Conservation (phyloP, 2,888 invertebrate species). For the Epiblema foenella region DNA sequence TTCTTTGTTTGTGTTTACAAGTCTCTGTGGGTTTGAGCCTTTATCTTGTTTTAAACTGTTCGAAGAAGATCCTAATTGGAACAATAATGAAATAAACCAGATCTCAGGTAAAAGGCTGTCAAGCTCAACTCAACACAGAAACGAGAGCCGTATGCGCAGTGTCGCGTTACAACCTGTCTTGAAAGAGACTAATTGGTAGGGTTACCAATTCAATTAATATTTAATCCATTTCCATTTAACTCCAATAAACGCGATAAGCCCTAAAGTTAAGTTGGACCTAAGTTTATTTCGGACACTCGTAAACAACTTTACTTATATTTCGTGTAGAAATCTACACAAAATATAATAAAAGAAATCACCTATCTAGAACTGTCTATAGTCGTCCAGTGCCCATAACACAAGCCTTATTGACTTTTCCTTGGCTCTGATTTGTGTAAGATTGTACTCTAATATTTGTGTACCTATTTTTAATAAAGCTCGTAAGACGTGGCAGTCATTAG, state of each 20-base stretch:
- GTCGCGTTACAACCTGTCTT: conserved; percentile 40
- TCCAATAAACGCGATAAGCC: neutral
- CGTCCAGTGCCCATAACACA: too few relatives aligned
- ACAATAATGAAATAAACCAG: neutral
- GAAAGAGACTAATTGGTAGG: conserved; percentile 35
- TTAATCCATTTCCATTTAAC: neutral
- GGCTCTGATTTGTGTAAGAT: too few relatives aligned
- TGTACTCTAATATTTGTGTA: too few relatives aligned
- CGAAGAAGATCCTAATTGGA: neutral
- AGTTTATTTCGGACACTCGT: too few relatives aligned
- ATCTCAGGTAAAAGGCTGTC: conserved; percentile 37
- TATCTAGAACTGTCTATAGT: too few relatives aligned
- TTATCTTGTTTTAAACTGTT: conserved; percentile 23
- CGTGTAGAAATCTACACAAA: too few relatives aligned
- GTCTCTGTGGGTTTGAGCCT: conserved; percentile 31
- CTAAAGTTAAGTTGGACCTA: too few relatives aligned
- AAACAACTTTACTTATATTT: too few relatives aligned
- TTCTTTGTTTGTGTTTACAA: conserved; percentile 27
- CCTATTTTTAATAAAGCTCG: too few relatives aligned
- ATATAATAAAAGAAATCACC: too few relatives aligned
- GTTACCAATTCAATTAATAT: conserved; percentile 12
- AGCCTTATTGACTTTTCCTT: too few relatives aligned
- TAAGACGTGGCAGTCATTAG: too few relatives aligned
- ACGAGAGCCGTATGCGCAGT: conserved; percentile 26
- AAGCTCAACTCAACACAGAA: conserved; percentile 15